Base-by-base conservation (phyloP, 2,113 vertebrate species). In the Tenrec ecaudatus region DNA sequence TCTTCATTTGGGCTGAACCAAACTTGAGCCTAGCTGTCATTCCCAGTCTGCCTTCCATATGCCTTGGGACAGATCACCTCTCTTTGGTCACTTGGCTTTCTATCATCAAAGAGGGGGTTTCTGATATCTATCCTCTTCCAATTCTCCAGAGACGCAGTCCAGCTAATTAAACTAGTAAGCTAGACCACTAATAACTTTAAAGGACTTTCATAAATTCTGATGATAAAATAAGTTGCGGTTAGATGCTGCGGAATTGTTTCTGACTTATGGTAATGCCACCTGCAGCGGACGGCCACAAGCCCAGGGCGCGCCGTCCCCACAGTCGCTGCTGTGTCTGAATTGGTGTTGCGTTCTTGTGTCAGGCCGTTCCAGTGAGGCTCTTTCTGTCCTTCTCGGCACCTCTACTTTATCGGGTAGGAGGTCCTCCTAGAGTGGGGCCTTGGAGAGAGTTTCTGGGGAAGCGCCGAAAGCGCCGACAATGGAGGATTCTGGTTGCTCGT, bases 51-150 rank as follows among this genome's bases (percentile, higher is more conserved):
- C 58, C 69, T 77, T 68, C 91, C 62, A 73, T 58, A 76, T 76
- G 12, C 75, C 90, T 82, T 79, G 82, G 38, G 85, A 85, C 69
- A 84, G 68, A 86, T 73, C 40, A 47, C 36, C 69, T 85, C 58
- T 94, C 38, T 91, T 85, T 68, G 68, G 64, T 90, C 81, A 33
- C 68, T 93, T 88, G 75, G 43, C 68, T 90, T 94, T n/a, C 36
- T 91, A 17, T 83, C 64, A 86, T 77, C 83, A 78, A 27, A 93
- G 27, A 84, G 58, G n/a, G 19, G 47, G 36, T 53, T 83, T 31
- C 60, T 69, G 71, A 80, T 68, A 47, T 11, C 66, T 19, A 62
- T 31, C n/a, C 36, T 53, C 22, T 87, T 82, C 66, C 2, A 19
- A 6, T 68, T 79, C 57, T 86, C 29, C 29, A 62, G 77, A 84